Evolutionary conservation across 2,113 vertebrate species (phyloP), one percentile per base, ranked within the genome.

Genomic region (Dipodomys merriami): DNA sequence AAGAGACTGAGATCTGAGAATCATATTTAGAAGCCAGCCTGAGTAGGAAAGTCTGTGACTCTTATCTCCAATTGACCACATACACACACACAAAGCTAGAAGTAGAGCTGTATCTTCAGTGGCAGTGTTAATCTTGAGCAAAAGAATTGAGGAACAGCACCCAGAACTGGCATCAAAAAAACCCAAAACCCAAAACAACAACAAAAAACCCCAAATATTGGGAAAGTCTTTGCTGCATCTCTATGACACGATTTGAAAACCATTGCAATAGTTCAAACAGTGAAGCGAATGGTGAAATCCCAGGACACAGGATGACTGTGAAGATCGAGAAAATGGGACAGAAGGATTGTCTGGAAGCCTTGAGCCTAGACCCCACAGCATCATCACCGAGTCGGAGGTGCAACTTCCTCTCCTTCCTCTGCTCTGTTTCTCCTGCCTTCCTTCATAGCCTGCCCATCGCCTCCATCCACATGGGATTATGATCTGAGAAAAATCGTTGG

Each of bases 261-360:
- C 2, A 46, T 30, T 76, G 27, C 33, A 23, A 0, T 46, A 53
- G 35, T 35, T 15, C 86, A 46, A 25, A 72, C 3, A 7, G 19
- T 27, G 53, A 71, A 53, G 62, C 1, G 39, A 30, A 6, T 13
- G 29, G 16, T 72, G 69, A 87, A 78, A 57, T 25, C 5, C 0
- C 11, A 8, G 27, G 39, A 9, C 18, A 62, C 16, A 79, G 53
- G n/a, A 25, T 49, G 23, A 30, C 6, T 2, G 13, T 4, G 3
- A 57, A 30, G 46, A 29, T 49, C 39, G 2, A 23, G 80, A 23
- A 49, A 10, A 39, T 4, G 16, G 30, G 22, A 5, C 44, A 5
- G 27, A 29, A 15, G 16, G 8, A 2, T 8, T 39, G 29, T 0
- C 2, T 2, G 25, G 29, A 0, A 0, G 0, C 67, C 35, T 19